These are phyloP conservation scores for Poecilus cupreus DNA, from an alignment of 2,888 invertebrate species.

Conservation along the genomic window DNA sequence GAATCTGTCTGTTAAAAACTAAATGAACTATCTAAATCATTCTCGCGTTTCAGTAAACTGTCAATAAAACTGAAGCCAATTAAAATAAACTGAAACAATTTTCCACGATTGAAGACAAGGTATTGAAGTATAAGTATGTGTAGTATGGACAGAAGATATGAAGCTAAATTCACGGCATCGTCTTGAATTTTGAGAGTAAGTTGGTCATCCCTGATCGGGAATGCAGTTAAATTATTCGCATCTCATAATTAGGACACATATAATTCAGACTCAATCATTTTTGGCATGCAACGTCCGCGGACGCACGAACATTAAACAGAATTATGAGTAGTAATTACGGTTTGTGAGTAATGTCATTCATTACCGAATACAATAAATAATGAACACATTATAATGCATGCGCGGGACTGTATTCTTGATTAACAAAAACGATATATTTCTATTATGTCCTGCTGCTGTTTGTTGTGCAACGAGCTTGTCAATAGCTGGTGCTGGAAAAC, in stretches of 20 bases:
- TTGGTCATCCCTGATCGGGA: too few species aligned
- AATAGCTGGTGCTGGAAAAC: slow-evolving; percentile 6
- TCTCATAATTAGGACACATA: slow-evolving; percentile 60
- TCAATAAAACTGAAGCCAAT: too few species aligned
- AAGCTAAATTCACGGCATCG: too few species aligned
- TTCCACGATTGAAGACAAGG: too few species aligned
- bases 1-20: too few species aligned
- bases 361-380: slow-evolving; percentile 72
- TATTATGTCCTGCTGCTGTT: slow-evolving; percentile 67
- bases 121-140: too few species aligned
- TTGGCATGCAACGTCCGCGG: slow-evolving; percentile 65
- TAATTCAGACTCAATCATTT: slow-evolving; percentile 70
- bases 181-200: too few species aligned
- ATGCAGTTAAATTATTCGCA: slow-evolving; percentile 9
- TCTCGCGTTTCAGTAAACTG: too few species aligned
- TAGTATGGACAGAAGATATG: too few species aligned
- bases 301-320: slow-evolving; percentile 68
- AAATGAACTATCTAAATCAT: too few species aligned
- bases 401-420: slow-evolving; percentile 70
- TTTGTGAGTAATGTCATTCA: slow-evolving; percentile 72
- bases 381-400: slow-evolving; percentile 70
- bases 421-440: slow-evolving; percentile 73
- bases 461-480: slow-evolving; percentile 5
- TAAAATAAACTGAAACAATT: too few species aligned
- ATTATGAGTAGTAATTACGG: slow-evolving; percentile 73